phyloP scores from a whole-genome alignment of 2,113 vertebrate species.

The Microcebus griseorufus region DNA sequence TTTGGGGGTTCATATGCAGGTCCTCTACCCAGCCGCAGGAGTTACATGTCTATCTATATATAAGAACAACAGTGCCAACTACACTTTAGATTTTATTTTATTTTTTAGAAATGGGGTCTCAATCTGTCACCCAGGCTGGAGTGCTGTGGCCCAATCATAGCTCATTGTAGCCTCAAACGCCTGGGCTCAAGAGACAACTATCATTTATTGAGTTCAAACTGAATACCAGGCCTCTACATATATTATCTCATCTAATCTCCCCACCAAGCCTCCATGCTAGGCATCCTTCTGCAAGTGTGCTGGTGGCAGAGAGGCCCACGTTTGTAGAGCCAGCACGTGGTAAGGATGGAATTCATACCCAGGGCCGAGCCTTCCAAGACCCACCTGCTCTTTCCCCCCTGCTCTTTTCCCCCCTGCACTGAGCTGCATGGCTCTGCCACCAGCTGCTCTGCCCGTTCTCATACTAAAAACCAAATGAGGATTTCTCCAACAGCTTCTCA shows the following conservation, averaged over 20 bases:
- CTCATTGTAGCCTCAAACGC: too few relatives aligned
- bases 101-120: too few relatives aligned
- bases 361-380: background rate
- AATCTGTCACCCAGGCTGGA: too few relatives aligned
- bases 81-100: background rate
- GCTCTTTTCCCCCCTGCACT: background rate
- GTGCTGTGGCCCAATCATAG: too few relatives aligned
- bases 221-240: background rate
- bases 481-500: background rate
- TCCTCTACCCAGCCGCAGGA: background rate
- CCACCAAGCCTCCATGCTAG: background rate
- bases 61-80: background rate
- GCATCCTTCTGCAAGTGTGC: background rate
- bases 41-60: background rate
- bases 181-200: too few relatives aligned
- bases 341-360: background rate
- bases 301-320: background rate
- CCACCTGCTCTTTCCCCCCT: background rate
- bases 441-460: background rate
- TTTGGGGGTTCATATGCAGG: background rate
- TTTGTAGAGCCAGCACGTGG: background rate
- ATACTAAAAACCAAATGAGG: background rate
- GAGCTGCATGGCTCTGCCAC: rapidly evolving
- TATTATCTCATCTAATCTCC: background rate
- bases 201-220: background rate